Evolutionary conservation across 2,888 invertebrate genomes (phyloP).

Genomic region (Drepanosiphum platanoidis): DNA sequence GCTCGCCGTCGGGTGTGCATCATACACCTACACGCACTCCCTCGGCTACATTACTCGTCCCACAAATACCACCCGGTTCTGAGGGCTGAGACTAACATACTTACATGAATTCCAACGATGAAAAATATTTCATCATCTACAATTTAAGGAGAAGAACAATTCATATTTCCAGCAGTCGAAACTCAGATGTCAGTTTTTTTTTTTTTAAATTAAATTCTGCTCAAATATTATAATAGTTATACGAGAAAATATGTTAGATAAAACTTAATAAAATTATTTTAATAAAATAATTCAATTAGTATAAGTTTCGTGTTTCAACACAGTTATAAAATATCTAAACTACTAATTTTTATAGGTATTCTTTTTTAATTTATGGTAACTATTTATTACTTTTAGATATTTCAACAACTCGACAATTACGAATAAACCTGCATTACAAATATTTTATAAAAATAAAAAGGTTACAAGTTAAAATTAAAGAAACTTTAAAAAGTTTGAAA

Average conservation of each 20-base stretch:
- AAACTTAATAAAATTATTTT: not conserved
- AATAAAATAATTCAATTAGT: too few relatives aligned
- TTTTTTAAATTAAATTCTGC: not conserved
- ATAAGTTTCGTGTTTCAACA: too few relatives aligned
- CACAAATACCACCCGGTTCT: not conserved
- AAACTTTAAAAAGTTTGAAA: too few relatives aligned
- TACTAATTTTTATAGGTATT: not conserved
- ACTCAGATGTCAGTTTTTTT: not conserved
- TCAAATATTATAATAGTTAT: not conserved
- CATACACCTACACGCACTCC: slow-evolving; percentile 40
- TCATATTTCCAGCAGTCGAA: not conserved
- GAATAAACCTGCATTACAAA: too few relatives aligned
- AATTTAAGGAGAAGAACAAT: not conserved
- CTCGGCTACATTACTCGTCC: not conserved
- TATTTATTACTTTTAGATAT: too few relatives aligned
- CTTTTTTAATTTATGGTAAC: not conserved
- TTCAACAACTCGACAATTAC: too few relatives aligned
- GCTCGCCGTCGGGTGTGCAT: slow-evolving; percentile 51
- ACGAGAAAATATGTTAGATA: not conserved
- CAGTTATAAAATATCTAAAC: not conserved
- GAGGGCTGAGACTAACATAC: not conserved
- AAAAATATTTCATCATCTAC: not conserved
- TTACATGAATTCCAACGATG: not conserved
- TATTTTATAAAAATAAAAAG: too few relatives aligned
- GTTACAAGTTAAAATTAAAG: too few relatives aligned